phyloP scores from a whole-genome alignment of 2,888 invertebrate genomes.

The Amphipoea oculea region DNA sequence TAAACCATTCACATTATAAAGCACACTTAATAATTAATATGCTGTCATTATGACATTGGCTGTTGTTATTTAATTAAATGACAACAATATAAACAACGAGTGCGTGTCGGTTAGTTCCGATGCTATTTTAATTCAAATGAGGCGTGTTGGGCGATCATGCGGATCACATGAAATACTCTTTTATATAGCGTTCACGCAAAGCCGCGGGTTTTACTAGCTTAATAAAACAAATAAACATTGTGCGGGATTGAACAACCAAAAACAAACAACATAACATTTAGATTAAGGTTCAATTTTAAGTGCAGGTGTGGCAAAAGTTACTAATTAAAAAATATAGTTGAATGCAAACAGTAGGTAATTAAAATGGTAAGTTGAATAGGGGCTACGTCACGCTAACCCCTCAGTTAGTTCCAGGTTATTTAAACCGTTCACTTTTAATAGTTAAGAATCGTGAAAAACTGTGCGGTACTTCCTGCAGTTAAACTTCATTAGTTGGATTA shows the following conservation, averaged over 20 bases:
- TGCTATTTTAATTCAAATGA: conserved; percentile 60
- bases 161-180: conserved; percentile 57
- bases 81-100: conserved; percentile 45
- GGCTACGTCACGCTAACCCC: conserved; percentile 45
- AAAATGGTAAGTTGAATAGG: conserved; percentile 32
- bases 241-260: background rate
- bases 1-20: conserved; percentile 8
- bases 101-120: conserved; percentile 35
- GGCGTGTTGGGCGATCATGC: conserved; percentile 29
- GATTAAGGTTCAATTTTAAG: conserved; percentile 11
- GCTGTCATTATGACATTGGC: conserved; percentile 22
- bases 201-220: conserved; percentile 52
- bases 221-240: conserved; percentile 59
- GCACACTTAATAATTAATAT: conserved; percentile 37
- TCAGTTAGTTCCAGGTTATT: conserved; percentile 41
- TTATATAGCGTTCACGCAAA: conserved; percentile 51
- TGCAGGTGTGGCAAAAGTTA: background rate
- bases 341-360: conserved; percentile 41
- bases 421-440: conserved; percentile 19
- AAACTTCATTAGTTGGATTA: conserved; percentile 24
- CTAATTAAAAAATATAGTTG: conserved; percentile 26
- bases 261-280: conserved; percentile 7
- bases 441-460: conserved; percentile 20
- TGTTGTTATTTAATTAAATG: conserved; percentile 43
- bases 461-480: conserved; percentile 4